These are phyloP conservation scores for Pao palembangensis DNA, from an alignment of 2,113 vertebrate species.

Conservation along the genomic window DNA sequence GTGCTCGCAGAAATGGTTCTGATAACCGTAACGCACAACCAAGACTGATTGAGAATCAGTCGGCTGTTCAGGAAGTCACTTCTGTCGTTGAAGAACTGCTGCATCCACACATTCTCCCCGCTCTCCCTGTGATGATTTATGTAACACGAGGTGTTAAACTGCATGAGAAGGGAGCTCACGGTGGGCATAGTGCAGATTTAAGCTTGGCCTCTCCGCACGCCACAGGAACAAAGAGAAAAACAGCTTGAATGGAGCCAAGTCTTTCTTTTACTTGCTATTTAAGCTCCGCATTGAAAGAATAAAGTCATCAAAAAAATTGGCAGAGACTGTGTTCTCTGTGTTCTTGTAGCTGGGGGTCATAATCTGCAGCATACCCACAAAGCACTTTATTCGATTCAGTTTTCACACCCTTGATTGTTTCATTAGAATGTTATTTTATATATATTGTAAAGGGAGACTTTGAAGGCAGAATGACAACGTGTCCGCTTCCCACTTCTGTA, in stretches of 20 bases:
- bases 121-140: constrained; percentile 31
- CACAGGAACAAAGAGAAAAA: constrained; percentile 39
- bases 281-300: constrained; percentile 44
- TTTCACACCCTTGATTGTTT: constrained; percentile 21
- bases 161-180: constrained; percentile 32
- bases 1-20: constrained; percentile 63
- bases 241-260: constrained; percentile 37
- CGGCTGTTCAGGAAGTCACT: constrained; percentile 32
- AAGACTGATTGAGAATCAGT: constrained; percentile 16
- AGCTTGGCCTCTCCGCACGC: constrained; percentile 4
- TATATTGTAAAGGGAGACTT: background rate
- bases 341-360: constrained; percentile 16
- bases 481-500: background rate
- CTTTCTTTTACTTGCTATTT: constrained; percentile 31
- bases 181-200: constrained; percentile 21
- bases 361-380: constrained; percentile 42
- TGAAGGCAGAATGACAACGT: constrained; percentile 7
- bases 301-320: constrained; percentile 36
- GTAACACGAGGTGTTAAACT: constrained; percentile 40
- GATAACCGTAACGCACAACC: constrained; percentile 52
- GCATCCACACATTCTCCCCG: constrained; percentile 34
- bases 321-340: constrained; percentile 33
- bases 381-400: constrained; percentile 34
- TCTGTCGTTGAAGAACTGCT: constrained; percentile 40
- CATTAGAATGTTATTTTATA: too few relatives aligned